Conservation (phyloP, 92 coral and sea anemone species). For the Nematostella vectensis region DNA sequence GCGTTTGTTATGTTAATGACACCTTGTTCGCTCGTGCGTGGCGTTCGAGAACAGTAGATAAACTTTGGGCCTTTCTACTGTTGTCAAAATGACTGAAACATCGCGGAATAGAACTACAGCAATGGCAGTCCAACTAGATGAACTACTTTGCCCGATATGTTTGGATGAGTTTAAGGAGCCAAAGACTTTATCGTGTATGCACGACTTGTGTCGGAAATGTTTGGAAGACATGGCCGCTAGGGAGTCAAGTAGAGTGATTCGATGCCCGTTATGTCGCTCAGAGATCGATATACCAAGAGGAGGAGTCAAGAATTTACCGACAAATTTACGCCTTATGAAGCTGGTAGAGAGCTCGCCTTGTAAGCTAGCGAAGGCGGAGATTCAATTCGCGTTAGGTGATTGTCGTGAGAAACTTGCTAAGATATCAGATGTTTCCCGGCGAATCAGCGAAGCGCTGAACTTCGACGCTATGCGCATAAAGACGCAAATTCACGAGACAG, state of each 20-base stretch:
- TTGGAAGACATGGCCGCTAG: constrained; percentile 38
- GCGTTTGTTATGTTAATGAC: too few species aligned
- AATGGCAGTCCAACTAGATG: constrained; percentile 20
- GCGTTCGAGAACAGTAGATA: too few species aligned
- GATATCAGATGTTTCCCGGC: constrained; percentile 29
- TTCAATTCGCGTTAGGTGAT: constrained; percentile 37
- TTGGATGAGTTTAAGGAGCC: constrained; percentile 60
- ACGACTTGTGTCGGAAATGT: constrained; percentile 57
- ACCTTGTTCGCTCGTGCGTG: too few species aligned
- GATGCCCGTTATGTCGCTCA: constrained; percentile 65
- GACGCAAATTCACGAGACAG: constrained; percentile 52
- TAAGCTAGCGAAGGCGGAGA: constrained; percentile 43
- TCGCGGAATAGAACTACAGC: too few species aligned
- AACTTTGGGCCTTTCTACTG: too few species aligned
- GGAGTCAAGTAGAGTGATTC: constrained; percentile 11
- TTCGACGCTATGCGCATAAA: constrained; percentile 43
- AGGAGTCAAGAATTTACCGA: constrained; percentile 46
- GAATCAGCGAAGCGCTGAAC: constrained; percentile 24
- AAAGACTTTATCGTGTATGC: constrained; percentile 46
- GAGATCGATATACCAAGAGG: constrained; percentile 35
- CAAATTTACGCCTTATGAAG: constrained; percentile 28
- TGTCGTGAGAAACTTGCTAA: constrained; percentile 24
- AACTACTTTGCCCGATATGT: constrained; percentile 54
- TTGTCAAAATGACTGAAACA: too few species aligned
- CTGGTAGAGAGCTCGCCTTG: constrained; percentile 54